A percentile compares a stretch with the other conserved stretches of the same genome.
phyloP scores from a whole-genome alignment of 1,140 invertebrate genomes.

The Drosophila sturtevanti region DNA sequence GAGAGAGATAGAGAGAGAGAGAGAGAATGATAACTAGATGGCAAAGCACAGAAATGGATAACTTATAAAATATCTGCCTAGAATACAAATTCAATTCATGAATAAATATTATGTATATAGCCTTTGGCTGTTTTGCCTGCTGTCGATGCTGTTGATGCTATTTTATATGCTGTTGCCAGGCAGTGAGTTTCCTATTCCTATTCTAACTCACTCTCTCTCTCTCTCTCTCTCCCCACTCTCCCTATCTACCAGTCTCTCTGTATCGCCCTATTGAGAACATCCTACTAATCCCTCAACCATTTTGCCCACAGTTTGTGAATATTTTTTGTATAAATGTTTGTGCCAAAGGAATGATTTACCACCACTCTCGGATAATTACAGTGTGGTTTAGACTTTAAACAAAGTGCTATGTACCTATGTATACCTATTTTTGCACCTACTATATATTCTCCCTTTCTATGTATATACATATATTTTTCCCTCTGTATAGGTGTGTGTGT shows the following conservation, averaged over 20 bases:
- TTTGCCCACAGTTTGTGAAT: not conserved
- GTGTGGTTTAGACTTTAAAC: constrained; percentile 51
- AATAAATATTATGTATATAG: constrained; percentile 76
- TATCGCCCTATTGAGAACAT: not conserved
- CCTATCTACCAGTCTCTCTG: too few species aligned
- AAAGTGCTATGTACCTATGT: not conserved
- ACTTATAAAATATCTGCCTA: constrained; percentile 78
- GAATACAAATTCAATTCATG: constrained; percentile 81
- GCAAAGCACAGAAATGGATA: constrained; percentile 53
- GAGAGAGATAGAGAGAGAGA: too few species aligned
- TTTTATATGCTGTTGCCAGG: constrained; percentile 44
- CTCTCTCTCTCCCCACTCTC: constrained; percentile 31
- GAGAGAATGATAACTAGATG: not conserved
- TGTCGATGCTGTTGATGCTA: constrained; percentile 27
- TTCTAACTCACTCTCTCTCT: not conserved
- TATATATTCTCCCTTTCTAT: not conserved
- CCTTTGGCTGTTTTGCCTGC: constrained; percentile 51
- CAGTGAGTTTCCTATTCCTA: not conserved
- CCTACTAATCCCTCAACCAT: not conserved
- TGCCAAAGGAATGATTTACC: constrained; percentile 24
- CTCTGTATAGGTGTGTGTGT: constrained; percentile 9
- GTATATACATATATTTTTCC: too few species aligned
- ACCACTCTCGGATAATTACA: constrained; percentile 65
- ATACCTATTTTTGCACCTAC: not conserved
- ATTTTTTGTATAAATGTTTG: not conserved